These are phyloP conservation scores for Cheracebus regulus DNA, from an alignment of 2,797 vertebrate genomes.

Conservation along the genomic window DNA sequence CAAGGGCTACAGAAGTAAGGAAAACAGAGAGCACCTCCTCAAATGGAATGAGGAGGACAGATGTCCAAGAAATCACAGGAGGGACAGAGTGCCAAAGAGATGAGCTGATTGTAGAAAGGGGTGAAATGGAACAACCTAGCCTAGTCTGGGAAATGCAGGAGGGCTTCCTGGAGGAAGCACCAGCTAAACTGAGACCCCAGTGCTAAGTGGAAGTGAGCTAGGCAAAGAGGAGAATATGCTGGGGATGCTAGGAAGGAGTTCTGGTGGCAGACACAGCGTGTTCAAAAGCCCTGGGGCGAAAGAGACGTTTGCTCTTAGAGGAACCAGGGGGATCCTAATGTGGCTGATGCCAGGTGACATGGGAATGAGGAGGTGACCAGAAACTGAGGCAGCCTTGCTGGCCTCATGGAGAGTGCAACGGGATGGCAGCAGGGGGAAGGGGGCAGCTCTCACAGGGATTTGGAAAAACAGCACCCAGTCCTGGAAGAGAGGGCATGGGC, in stretches of 20 bases:
- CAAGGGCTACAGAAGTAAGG: not conserved
- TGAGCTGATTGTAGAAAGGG: rapidly evolving
- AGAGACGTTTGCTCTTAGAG: not conserved
- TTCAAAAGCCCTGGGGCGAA: not conserved
- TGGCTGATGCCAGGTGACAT: not conserved
- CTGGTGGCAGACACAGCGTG: not conserved
- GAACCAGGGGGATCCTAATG: rapidly evolving
- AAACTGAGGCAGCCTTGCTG: not conserved
- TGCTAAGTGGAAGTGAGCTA: not conserved
- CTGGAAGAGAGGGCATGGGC: not conserved
- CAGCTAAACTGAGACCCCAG: not conserved
- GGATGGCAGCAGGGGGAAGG: not conserved
- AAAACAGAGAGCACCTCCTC: not conserved
- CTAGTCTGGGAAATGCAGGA: not conserved
- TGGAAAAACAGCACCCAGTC: not conserved
- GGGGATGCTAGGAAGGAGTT: not conserved
- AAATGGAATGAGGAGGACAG: not conserved
- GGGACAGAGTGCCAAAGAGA: not conserved
- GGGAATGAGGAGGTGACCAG: not conserved
- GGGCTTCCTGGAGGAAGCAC: not conserved
- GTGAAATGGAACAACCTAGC: too few species aligned
- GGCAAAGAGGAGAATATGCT: not conserved
- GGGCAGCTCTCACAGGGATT: not conserved
- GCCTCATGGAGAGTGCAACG: not conserved
- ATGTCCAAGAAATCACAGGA: not conserved